A percentile compares a stretch with the other conserved stretches of the same genome.
These are phyloP conservation scores for Bradysia coprophila DNA, from an alignment of 1,140 invertebrate species.

Conservation along the genomic window DNA sequence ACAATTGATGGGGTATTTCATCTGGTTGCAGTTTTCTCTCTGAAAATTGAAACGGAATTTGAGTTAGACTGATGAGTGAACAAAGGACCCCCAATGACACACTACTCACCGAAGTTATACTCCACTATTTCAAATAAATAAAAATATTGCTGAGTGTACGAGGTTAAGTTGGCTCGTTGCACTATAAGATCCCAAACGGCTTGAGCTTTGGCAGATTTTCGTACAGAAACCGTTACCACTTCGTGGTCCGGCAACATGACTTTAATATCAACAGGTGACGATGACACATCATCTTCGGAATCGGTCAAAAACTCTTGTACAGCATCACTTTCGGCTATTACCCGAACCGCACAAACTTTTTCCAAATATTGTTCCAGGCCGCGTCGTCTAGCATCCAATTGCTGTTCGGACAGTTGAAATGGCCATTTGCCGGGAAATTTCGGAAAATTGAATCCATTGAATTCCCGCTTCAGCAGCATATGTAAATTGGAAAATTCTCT, in stretches of 20 bases:
- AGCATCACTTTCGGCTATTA: slow-evolving; percentile 92
- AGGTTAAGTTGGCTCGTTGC: slow-evolving; percentile 64
- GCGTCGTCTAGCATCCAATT: slow-evolving; percentile 80
- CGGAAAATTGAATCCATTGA: slow-evolving; percentile 92
- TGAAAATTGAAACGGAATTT: too few relatives aligned
- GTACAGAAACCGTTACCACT: slow-evolving; percentile 81
- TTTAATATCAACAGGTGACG: slow-evolving; percentile 84
- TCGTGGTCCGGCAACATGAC: slow-evolving; percentile 66
- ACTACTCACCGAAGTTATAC: slow-evolving; percentile 88
- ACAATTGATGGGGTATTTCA: slow-evolving; percentile 93
- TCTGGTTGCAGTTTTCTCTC: slow-evolving; percentile 85
- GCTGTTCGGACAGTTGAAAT: slow-evolving; percentile 90
- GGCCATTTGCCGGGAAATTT: slow-evolving; percentile 98
- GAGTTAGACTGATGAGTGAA: too few relatives aligned
- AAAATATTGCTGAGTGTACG: slow-evolving; percentile 75
- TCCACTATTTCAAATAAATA: slow-evolving; percentile 97
- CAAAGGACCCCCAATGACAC: too few relatives aligned
- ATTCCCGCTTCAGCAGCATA: slow-evolving; percentile 84
- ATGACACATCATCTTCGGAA: slow-evolving; percentile 67
- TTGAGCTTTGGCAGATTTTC: slow-evolving; percentile 75
- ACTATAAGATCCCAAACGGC: slow-evolving; percentile 83
- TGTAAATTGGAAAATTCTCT: slow-evolving; percentile 88
- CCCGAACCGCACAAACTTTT: slow-evolving; percentile 93
- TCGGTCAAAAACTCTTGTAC: slow-evolving; percentile 96
- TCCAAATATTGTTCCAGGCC: slow-evolving; percentile 96